Conservation (phyloP, 2,888 invertebrate genomes). For the Sialis lutaria region DNA sequence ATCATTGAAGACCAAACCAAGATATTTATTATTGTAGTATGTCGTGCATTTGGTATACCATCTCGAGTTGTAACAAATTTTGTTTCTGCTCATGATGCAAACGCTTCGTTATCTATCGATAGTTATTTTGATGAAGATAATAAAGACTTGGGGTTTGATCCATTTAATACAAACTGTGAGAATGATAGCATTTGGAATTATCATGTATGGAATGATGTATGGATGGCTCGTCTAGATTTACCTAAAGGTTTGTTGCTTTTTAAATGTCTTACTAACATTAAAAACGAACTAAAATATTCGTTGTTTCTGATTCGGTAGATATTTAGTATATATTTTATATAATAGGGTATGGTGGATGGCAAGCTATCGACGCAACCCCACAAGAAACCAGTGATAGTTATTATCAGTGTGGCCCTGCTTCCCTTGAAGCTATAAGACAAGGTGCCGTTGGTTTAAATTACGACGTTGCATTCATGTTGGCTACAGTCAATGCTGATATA, state of each 20-base stretch:
- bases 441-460: slow-evolving; percentile 58
- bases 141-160: slow-evolving; percentile 46
- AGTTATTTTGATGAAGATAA: slow-evolving; percentile 50
- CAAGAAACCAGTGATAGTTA: slow-evolving; percentile 57
- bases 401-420: slow-evolving; percentile 66
- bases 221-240: slow-evolving; percentile 68
- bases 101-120: slow-evolving; percentile 64
- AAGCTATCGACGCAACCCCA: slow-evolving; percentile 73
- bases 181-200: slow-evolving; percentile 72
- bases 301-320: no score
- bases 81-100: slow-evolving; percentile 73
- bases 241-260: slow-evolving; percentile 45
- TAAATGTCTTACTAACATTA: no score
- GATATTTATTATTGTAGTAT: slow-evolving; percentile 35
- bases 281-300: no score
- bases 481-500: slow-evolving; percentile 70
- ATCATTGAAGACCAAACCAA: no score
- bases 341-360: slow-evolving; percentile 73
- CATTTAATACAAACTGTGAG: slow-evolving; percentile 44
- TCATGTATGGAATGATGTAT: slow-evolving; percentile 79
- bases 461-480: slow-evolving; percentile 61
- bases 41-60: slow-evolving; percentile 64
- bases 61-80: slow-evolving; percentile 67
- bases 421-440: slow-evolving; percentile 57
- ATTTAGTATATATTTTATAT: not conserved